A percentile compares a stretch with the other conserved stretches of the same genome.
These are phyloP conservation scores for Oegoconia quadripuncta DNA, from an alignment of 2,888 invertebrate genomes.

Conservation along the genomic window DNA sequence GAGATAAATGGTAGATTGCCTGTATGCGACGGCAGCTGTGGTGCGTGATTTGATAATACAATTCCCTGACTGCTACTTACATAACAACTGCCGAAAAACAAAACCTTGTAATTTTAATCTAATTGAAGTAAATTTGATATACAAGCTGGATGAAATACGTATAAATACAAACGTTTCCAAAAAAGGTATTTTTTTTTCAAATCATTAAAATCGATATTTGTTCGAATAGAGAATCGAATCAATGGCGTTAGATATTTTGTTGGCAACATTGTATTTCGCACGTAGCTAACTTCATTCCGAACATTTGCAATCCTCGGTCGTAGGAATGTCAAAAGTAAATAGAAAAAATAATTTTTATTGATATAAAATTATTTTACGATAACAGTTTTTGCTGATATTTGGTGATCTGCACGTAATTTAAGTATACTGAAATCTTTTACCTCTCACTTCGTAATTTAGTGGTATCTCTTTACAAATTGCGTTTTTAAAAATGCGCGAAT, in stretches of 20 bases:
- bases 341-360: conserved; percentile 40
- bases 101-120: too few species aligned
- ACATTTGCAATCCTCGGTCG: conserved; percentile 49
- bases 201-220: too few species aligned
- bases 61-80: too few species aligned
- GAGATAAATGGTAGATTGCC: too few species aligned
- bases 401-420: conserved; percentile 43
- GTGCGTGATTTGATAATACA: too few species aligned
- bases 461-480: conserved; percentile 39
- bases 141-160: too few species aligned
- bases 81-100: too few species aligned
- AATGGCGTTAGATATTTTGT: not conserved
- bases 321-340: conserved; percentile 73
- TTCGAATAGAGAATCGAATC: too few species aligned
- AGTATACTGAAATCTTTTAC: conserved; percentile 33
- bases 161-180: too few species aligned
- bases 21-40: too few species aligned
- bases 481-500: conserved; percentile 45
- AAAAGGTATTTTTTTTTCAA: too few species aligned
- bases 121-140: too few species aligned
- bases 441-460: conserved; percentile 32
- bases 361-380: conserved; percentile 34
- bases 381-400: conserved; percentile 45
- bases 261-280: not conserved
- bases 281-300: conserved; percentile 36